Evolutionary conservation across 1,140 invertebrate species (phyloP), one percentile per base, ranked within the genome.

Genomic region (Bombus haemorrhoidalis): DNA sequence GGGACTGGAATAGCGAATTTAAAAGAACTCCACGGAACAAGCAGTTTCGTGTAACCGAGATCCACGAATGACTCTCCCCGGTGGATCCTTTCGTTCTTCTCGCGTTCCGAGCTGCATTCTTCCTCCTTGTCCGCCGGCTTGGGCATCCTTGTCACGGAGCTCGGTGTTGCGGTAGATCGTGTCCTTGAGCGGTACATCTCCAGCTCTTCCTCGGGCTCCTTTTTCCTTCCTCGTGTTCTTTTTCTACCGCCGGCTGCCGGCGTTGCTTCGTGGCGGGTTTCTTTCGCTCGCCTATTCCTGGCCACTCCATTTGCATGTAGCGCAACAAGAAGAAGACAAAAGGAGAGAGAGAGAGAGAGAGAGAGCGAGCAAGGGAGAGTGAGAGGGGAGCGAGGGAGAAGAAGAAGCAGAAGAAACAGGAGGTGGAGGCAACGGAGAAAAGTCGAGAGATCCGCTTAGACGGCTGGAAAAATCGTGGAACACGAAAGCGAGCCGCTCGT

Each of bases 181-280:
- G 92, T 92, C 91, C 92, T 92, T 92, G 92, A 87, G 87, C 86
- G 82, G 76, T 86, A 86, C 80, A 90, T 85, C 78, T 64, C 62
- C 75, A 25, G 81, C 71, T 79, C 62, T 82, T 87, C 76, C 83
- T 89, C 82, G 57, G 37, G 43, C 32, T 78, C 68, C 59, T 78
- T 68, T 66, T 75, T 47, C 72, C 79, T 39, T 34, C 59, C 57
- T 81, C 37, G 3, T 62, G n/a, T 32, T 72, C 47, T 47, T 78
- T 76, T 64, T 47, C 34, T 76, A 28, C 13, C 41, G n/a, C 22
- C 13, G 37, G 78, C 47, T 39, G 41, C 41, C 47, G 28, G 10
- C 73, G 73, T 74, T 41, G 37, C 39, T 74, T 18, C 43, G 10
- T 47, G 66, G 39, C 69, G 69, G 39, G 8, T 18, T 25, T 66